A percentile compares a stretch with the other conserved stretches of the same genome.
Conservation (phyloP, 2,888 invertebrate species). For the Entomobrya multifasciata region DNA sequence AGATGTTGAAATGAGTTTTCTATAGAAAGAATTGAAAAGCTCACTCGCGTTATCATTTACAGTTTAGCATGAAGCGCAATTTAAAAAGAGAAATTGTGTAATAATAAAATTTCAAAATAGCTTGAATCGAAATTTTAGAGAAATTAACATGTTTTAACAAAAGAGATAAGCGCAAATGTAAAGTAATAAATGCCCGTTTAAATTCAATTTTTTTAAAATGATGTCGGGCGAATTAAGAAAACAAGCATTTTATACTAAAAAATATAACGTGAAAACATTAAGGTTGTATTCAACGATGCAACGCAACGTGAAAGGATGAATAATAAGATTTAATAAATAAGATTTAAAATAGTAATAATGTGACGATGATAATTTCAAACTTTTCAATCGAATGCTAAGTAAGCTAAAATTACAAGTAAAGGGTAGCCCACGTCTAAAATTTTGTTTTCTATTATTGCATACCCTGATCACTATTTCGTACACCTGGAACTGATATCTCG, state of each 20-base stretch:
- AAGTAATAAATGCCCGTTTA: neutral
- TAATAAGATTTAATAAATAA: slow-evolving; percentile 75
- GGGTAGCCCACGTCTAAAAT: slow-evolving; percentile 65
- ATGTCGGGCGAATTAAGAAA: slow-evolving; percentile 62
- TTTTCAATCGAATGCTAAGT: slow-evolving; percentile 55
- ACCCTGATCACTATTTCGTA: slow-evolving; percentile 78
- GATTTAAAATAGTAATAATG: slow-evolving; percentile 76
- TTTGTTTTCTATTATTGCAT: slow-evolving; percentile 62
- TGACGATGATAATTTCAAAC: slow-evolving; percentile 46
- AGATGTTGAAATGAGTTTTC: neutral
- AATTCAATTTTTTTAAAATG: slow-evolving; percentile 1
- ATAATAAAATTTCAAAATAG: neutral
- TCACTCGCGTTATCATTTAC: slow-evolving; percentile 9
- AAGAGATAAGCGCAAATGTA: neutral
- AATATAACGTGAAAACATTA: slow-evolving; percentile 76
- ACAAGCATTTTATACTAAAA: slow-evolving; percentile 71
- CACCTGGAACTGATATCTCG: slow-evolving; percentile 78
- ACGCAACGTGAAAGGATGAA: slow-evolving; percentile 79
- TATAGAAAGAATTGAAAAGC: slow-evolving; percentile 57
- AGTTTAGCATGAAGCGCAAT: neutral
- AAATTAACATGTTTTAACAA: neutral
- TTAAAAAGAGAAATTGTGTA: neutral
- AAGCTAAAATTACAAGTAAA: slow-evolving; percentile 60
- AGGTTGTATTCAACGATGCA: slow-evolving; percentile 66
- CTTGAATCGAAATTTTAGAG: slow-evolving; percentile 3